Conservation (phyloP, 2,888 invertebrate genomes). For the Dynastes hyllus region DNA sequence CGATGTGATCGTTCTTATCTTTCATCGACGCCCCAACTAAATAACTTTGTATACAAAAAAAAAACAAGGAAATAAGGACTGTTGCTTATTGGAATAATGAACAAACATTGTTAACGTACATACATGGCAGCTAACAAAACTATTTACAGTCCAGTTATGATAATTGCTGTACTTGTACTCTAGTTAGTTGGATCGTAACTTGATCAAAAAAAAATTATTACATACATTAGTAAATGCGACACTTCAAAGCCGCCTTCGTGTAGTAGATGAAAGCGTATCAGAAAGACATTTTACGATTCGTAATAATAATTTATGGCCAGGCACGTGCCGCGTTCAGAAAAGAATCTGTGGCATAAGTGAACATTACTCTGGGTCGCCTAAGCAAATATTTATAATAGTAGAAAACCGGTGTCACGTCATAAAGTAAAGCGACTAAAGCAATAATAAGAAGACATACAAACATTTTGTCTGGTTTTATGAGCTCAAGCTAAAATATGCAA, state of each 20-base stretch:
- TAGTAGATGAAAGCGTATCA: not conserved
- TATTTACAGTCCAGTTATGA: too few relatives aligned
- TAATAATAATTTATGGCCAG: slow-evolving; percentile 15
- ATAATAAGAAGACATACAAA: slow-evolving; percentile 1
- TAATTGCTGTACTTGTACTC: too few relatives aligned
- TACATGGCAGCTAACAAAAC: too few relatives aligned
- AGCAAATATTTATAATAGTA: slow-evolving; percentile 26
- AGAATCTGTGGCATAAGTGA: not conserved
- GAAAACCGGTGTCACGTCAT: slow-evolving; percentile 25
- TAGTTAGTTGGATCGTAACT: not conserved
- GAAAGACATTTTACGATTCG: slow-evolving; percentile 21
- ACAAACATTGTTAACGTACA: too few relatives aligned
- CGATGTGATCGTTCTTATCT: too few relatives aligned
- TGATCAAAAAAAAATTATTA: not conserved
- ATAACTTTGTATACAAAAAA: too few relatives aligned
- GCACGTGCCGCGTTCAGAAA: slow-evolving; percentile 9
- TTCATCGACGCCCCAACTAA: too few relatives aligned
- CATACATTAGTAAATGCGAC: slow-evolving; percentile 3
- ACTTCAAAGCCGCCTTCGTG: not conserved
- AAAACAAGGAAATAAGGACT: too few relatives aligned
- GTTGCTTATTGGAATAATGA: too few relatives aligned
- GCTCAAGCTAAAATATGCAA: slow-evolving; percentile 1
- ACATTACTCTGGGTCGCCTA: not conserved
- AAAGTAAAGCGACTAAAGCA: slow-evolving; percentile 4
- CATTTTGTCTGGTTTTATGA: slow-evolving; percentile 2